These are phyloP conservation scores for Reinhardtius hippoglossoides DNA, from an alignment of 2,113 vertebrate species.

Conservation along the genomic window DNA sequence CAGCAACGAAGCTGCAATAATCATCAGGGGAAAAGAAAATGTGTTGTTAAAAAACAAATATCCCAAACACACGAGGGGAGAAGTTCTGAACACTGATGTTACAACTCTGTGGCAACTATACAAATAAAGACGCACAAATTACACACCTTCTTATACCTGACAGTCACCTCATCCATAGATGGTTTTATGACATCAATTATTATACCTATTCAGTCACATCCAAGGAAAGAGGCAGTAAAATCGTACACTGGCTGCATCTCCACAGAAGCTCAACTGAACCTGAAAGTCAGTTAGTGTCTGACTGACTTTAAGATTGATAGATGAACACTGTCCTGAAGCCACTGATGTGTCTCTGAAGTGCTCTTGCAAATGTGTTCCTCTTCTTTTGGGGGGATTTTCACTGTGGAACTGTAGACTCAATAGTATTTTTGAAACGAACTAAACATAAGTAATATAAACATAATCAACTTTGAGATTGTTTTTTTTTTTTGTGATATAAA, in stretches of 20 bases:
- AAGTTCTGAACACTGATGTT: background rate
- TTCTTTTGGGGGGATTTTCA: background rate
- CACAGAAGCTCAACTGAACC: background rate
- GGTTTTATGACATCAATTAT: background rate
- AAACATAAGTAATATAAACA: too few species aligned
- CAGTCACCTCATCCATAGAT: background rate
- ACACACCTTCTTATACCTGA: background rate
- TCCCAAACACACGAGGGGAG: background rate
- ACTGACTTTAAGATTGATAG: background rate
- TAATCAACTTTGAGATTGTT: too few species aligned
- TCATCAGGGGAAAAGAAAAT: background rate
- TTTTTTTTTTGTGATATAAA: too few species aligned
- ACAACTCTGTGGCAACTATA: background rate
- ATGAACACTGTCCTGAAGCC: background rate
- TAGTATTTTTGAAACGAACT: background rate
- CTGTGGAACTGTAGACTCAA: background rate
- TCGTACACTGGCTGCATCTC: background rate
- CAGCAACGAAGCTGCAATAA: background rate
- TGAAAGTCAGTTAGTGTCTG: background rate
- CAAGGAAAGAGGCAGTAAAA: background rate
- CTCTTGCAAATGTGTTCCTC: background rate
- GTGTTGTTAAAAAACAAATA: background rate
- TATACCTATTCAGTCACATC: background rate
- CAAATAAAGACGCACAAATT: slow-evolving; percentile 2
- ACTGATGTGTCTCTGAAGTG: background rate